Evolutionary conservation across 2,797 vertebrate genomes (phyloP).

Genomic region (Poecilia gillii): DNA sequence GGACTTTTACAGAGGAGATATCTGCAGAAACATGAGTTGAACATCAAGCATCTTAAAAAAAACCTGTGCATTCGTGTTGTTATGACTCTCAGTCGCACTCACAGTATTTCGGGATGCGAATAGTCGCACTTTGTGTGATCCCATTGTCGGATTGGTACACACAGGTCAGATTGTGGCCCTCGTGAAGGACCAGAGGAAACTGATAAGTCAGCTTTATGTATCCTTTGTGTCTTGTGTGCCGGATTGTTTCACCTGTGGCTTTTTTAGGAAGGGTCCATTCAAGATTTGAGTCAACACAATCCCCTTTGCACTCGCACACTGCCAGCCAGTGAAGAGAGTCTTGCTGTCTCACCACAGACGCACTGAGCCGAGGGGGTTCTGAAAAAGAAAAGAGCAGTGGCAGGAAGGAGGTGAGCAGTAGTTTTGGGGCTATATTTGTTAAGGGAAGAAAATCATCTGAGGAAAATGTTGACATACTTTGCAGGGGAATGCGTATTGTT

Average conservation of each 20-base stretch:
- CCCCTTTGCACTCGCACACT: conserved; percentile 69
- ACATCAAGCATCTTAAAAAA: not conserved
- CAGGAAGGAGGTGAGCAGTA: conserved; percentile 32
- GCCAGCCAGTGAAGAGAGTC: conserved; percentile 65
- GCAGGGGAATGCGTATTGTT: conserved; percentile 56
- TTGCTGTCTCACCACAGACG: conserved; percentile 55
- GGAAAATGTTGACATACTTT: conserved; percentile 55
- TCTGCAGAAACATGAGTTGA: conserved; percentile 59
- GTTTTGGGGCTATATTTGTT: conserved; percentile 22
- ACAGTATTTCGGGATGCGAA: conserved; percentile 76
- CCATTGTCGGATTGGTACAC: conserved; percentile 48
- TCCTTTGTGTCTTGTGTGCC: conserved; percentile 42
- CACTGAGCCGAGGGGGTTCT: conserved; percentile 57
- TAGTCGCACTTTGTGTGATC: conserved; percentile 45
- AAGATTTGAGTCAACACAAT: conserved; percentile 54
- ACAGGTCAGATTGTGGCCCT: conserved; percentile 76
- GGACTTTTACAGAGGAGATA: conserved; percentile 73
- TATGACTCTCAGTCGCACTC: conserved; percentile 40
- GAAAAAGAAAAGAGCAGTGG: conserved; percentile 38
- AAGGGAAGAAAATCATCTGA: conserved; percentile 29
- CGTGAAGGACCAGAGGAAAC: conserved; percentile 70
- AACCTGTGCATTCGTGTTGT: not conserved
- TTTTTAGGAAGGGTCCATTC: conserved; percentile 72
- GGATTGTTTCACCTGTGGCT: conserved; percentile 31
- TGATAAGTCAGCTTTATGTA: conserved; percentile 56